These are phyloP conservation scores for Dugesia japonica DNA, from an alignment of 2,888 invertebrate species.

Conservation along the genomic window DNA sequence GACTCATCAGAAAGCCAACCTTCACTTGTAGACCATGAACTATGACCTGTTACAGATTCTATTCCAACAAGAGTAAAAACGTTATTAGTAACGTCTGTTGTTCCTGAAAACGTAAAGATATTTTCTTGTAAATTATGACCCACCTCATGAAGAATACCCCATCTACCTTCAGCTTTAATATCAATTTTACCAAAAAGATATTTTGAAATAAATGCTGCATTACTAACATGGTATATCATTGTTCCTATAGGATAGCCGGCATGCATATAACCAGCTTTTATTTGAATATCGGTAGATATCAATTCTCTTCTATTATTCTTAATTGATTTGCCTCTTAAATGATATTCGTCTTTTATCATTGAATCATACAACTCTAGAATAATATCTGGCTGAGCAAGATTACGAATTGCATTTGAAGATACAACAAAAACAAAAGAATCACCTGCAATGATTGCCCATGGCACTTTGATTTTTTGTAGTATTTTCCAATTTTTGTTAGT, in stretches of 20 bases:
- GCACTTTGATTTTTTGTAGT: neutral
- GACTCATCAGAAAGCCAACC: conserved; percentile 22
- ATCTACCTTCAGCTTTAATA: conserved; percentile 35
- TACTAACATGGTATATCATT: neutral
- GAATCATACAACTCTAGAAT: neutral
- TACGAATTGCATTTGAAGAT: neutral
- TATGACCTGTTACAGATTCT: neutral
- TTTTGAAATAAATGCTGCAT: neutral
- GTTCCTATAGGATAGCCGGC: conserved; percentile 38
- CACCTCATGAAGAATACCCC: conserved; percentile 39
- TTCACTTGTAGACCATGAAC: neutral
- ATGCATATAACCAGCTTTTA: conserved; percentile 37
- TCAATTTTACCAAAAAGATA: neutral
- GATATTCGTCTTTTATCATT: neutral
- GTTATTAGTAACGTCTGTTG: conserved; percentile 38
- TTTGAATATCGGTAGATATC: conserved; percentile 32
- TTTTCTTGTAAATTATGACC: conserved; percentile 38
- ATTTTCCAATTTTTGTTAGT: neutral
- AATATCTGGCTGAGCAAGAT: neutral
- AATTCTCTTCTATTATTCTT: conserved; percentile 26
- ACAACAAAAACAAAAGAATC: neutral
- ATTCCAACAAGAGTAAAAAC: conserved; percentile 36
- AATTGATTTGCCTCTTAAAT: conserved; percentile 30
- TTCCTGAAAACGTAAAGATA: conserved; percentile 37
- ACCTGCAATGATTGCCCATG: neutral